Conservation (phyloP, 2,113 vertebrate species). For the Salvelinus alpinus region DNA sequence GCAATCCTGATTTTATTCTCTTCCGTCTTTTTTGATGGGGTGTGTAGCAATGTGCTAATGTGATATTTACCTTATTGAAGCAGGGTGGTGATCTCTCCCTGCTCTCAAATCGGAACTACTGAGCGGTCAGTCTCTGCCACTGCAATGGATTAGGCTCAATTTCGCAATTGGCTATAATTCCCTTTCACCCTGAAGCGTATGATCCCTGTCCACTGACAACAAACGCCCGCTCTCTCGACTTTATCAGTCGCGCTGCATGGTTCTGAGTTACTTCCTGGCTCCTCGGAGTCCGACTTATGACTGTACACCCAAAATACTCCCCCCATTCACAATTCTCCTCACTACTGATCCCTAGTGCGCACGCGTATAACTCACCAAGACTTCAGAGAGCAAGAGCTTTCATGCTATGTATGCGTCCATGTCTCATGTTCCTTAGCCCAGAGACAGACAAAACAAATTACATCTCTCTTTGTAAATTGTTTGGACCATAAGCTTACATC, state of each 20-base stretch:
- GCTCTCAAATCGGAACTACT: slow-evolving; percentile 51
- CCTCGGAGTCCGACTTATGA: slow-evolving; percentile 56
- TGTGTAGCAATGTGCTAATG: slow-evolving; percentile 54
- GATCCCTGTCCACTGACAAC: slow-evolving; percentile 59
- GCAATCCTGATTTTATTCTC: slow-evolving; percentile 40
- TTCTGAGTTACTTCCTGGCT: slow-evolving; percentile 61
- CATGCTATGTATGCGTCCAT: no score
- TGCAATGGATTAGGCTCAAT: slow-evolving; percentile 57
- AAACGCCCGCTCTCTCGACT: slow-evolving; percentile 55
- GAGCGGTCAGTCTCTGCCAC: slow-evolving; percentile 50
- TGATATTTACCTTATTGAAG: slow-evolving; percentile 36
- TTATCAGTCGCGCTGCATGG: slow-evolving; percentile 45
- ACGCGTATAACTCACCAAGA: slow-evolving; percentile 44
- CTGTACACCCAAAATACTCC: slow-evolving; percentile 65
- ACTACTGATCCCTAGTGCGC: slow-evolving; percentile 39
- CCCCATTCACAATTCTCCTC: slow-evolving; percentile 62
- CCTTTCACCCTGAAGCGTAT: slow-evolving; percentile 44
- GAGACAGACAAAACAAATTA: not conserved
- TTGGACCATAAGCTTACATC: no score
- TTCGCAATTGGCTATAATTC: slow-evolving; percentile 51
- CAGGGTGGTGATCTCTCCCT: slow-evolving; percentile 36
- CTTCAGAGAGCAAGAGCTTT: slow-evolving; percentile 19
- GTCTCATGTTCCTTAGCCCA: not conserved
- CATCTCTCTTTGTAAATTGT: not conserved
- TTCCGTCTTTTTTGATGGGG: slow-evolving; percentile 46